Conservation (phyloP, 2,888 invertebrate genomes). For the Ischnus inquisitorius region DNA sequence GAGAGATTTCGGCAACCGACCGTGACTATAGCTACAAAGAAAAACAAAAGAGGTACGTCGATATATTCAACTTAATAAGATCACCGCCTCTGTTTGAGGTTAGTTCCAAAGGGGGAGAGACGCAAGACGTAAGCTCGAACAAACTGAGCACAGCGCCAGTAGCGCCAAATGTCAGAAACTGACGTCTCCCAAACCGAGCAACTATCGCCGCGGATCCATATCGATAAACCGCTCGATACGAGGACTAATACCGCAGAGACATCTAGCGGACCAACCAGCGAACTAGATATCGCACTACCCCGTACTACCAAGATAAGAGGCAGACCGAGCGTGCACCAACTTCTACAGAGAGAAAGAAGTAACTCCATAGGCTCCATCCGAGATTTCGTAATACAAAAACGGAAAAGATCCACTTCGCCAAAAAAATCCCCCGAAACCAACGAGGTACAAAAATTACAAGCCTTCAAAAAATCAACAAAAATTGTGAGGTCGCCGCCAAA, state of each 20-base stretch:
- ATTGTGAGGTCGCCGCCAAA: neutral
- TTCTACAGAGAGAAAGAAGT: neutral
- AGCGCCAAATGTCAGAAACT: neutral
- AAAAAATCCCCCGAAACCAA: neutral
- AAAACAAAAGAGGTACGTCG: neutral
- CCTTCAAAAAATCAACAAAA: neutral
- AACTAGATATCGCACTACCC: neutral
- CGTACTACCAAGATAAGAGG: neutral
- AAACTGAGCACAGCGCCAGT: neutral
- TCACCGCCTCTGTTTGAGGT: conserved; percentile 81
- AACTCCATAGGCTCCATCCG: neutral
- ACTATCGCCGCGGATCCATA: neutral
- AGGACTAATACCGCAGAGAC: neutral
- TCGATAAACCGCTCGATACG: neutral
- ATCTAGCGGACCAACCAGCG: neutral
- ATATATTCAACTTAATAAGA: neutral
- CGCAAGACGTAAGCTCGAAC: neutral
- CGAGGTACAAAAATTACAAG: neutral
- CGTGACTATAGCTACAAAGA: neutral
- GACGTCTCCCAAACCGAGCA: too few species aligned
- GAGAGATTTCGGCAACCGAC: too few species aligned
- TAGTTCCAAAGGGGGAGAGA: conserved; percentile 84
- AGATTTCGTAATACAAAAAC: neutral
- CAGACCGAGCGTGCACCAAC: neutral
- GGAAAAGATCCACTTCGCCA: neutral